Conservation (phyloP, 2,888 invertebrate genomes). For the Drosophila aldrichi region DNA sequence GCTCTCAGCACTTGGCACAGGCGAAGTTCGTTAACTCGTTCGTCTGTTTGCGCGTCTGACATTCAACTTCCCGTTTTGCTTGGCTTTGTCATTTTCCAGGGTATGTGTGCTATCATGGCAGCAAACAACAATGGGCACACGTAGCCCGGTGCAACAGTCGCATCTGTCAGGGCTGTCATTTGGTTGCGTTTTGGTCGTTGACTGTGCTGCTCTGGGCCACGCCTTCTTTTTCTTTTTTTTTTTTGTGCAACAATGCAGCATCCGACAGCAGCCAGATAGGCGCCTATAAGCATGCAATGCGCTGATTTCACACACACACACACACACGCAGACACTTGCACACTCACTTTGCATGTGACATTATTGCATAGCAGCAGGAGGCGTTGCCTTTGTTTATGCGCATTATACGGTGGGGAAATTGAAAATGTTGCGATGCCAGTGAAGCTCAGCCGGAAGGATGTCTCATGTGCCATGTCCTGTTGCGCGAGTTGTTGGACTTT, state of each 20-base stretch:
- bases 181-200: constrained; percentile 37
- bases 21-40: neutral
- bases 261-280: constrained; percentile 48
- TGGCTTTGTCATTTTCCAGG: neutral
- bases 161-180: constrained; percentile 49
- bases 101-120: constrained; percentile 20
- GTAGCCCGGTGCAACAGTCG: constrained; percentile 39
- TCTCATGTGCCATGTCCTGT: constrained; percentile 18
- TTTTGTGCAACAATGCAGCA: constrained; percentile 61
- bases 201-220: constrained; percentile 30
- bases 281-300: constrained; percentile 40
- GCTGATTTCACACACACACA: constrained; percentile 40
- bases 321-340: neutral
- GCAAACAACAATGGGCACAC: constrained; percentile 26
- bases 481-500: constrained; percentile 14
- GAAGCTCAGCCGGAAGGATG: constrained; percentile 30
- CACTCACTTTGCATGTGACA: constrained; percentile 24
- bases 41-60: neutral
- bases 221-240: too few species aligned
- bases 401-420: constrained; percentile 42
- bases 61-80: neutral
- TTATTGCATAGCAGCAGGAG: constrained; percentile 36
- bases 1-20: neutral
- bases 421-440: constrained; percentile 45
- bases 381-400: constrained; percentile 37